A percentile compares a stretch with the other conserved stretches of the same genome.
phyloP scores from a whole-genome alignment of 2,888 invertebrate genomes.

The Argynnis bischoffii region DNA sequence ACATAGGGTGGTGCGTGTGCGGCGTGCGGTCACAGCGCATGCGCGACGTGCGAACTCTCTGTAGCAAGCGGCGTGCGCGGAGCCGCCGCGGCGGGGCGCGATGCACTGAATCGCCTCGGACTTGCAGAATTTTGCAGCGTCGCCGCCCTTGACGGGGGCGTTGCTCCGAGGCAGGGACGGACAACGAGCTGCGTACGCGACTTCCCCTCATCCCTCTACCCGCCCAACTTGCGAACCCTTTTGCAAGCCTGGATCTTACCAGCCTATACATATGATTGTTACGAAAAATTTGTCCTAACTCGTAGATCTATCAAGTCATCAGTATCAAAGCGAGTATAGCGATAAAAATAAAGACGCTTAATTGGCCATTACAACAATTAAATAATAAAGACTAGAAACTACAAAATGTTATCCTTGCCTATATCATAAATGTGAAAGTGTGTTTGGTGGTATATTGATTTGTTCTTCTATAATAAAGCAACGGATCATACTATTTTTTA shows the following conservation, averaged over 20 bases:
- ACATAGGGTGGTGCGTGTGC: constrained; percentile 65
- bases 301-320: neutral
- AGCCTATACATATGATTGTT: neutral
- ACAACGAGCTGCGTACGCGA: constrained; percentile 77
- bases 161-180: constrained; percentile 81
- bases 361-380: too few relatives aligned
- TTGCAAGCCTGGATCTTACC: constrained; percentile 29
- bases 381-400: too few relatives aligned
- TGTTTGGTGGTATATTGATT: too few relatives aligned
- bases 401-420: too few relatives aligned
- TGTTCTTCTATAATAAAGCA: too few relatives aligned
- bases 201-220: constrained; percentile 65
- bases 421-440: too few relatives aligned
- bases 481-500: too few relatives aligned
- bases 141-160: constrained; percentile 83
- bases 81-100: constrained; percentile 80
- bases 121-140: constrained; percentile 82
- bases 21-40: constrained; percentile 61
- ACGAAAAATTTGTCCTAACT: neutral
- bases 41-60: constrained; percentile 52
- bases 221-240: constrained; percentile 51
- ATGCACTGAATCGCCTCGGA: constrained; percentile 79
- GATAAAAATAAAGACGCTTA: too few relatives aligned
- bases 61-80: constrained; percentile 69
- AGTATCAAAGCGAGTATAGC: too few relatives aligned